These are phyloP conservation scores for Mormyrus iriodes DNA, from an alignment of 2,113 vertebrate species.

Conservation along the genomic window DNA sequence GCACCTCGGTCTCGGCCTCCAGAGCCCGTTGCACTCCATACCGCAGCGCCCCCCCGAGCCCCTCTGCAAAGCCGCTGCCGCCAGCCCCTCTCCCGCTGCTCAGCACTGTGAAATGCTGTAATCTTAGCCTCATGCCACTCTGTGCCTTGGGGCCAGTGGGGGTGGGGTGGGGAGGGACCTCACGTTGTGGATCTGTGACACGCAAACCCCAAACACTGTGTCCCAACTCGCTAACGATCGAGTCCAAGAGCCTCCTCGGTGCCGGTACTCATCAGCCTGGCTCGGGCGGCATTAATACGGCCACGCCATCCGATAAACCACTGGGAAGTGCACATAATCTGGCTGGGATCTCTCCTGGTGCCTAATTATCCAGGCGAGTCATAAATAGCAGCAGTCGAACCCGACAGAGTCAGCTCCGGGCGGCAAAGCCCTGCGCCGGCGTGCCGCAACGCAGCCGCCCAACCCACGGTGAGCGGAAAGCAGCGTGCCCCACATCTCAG, in stretches of 20 bases:
- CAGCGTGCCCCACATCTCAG: slow-evolving; percentile 17
- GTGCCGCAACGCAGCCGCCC: slow-evolving; percentile 10
- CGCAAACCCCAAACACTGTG: not conserved
- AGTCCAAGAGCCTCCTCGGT: not conserved
- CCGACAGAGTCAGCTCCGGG: not conserved
- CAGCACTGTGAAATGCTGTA: not conserved
- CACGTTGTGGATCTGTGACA: not conserved
- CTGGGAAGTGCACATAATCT: slow-evolving; percentile 7
- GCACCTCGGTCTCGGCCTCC: not conserved
- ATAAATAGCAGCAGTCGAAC: slow-evolving; percentile 4
- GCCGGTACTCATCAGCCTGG: not conserved
- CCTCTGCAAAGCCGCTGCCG: not conserved
- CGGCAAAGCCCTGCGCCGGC: no score
- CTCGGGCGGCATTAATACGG: not conserved
- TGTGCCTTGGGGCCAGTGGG: not conserved
- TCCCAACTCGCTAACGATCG: not conserved
- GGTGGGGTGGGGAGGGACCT: not conserved
- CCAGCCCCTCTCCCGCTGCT: not conserved
- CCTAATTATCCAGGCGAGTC: slow-evolving; percentile 17
- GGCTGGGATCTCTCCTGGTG: slow-evolving; percentile 4
- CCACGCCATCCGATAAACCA: not conserved
- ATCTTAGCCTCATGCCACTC: not conserved
- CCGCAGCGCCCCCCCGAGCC: not conserved
- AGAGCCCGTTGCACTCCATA: not conserved
- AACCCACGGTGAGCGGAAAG: slow-evolving; percentile 23